Evolutionary conservation across 2,888 invertebrate genomes (phyloP).

Genomic region (Zonitis immaculata): DNA sequence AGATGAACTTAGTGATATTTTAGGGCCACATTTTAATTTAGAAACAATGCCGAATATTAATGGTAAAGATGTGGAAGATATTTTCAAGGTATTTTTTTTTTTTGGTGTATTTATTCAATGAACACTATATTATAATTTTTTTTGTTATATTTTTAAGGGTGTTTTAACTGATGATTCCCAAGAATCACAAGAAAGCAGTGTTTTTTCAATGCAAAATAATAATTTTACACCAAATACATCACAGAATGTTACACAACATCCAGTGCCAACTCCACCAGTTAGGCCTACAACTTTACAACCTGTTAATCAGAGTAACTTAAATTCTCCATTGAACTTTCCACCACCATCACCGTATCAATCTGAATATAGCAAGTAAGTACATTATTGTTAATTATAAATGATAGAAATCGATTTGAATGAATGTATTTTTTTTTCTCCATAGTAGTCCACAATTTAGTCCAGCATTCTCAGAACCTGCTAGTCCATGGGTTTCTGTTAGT

Average conservation of each 20-base stretch:
- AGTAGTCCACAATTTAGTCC: conserved; percentile 68
- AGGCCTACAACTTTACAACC: conserved; percentile 50
- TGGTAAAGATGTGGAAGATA: conserved; percentile 85
- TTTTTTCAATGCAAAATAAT: conserved; percentile 44
- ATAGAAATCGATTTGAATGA: background rate
- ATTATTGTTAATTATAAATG: conserved; percentile 1
- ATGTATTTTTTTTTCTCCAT: conserved; percentile 12
- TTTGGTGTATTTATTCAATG: background rate
- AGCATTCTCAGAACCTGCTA: conserved; percentile 62
- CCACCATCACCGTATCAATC: conserved; percentile 74
- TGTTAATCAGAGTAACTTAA: conserved; percentile 51
- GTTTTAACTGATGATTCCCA: conserved; percentile 80
- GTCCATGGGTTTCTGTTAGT: conserved; percentile 51
- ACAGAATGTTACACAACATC: conserved; percentile 24
- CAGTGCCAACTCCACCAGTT: conserved; percentile 35
- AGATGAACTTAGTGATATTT: conserved; percentile 65
- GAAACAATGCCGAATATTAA: conserved; percentile 85
- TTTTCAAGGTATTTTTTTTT: conserved; percentile 66
- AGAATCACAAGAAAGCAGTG: conserved; percentile 71
- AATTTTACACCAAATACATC: conserved; percentile 12
- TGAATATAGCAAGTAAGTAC: conserved; percentile 72
- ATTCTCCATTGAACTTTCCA: conserved; percentile 69
- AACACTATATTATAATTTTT: background rate
- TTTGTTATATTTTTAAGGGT: conserved; percentile 47
- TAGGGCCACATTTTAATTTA: conserved; percentile 66